Evolutionary conservation across 2,797 vertebrate species (phyloP), one percentile per base, ranked within the genome.

Genomic region (Sebastes aleutianus): DNA sequence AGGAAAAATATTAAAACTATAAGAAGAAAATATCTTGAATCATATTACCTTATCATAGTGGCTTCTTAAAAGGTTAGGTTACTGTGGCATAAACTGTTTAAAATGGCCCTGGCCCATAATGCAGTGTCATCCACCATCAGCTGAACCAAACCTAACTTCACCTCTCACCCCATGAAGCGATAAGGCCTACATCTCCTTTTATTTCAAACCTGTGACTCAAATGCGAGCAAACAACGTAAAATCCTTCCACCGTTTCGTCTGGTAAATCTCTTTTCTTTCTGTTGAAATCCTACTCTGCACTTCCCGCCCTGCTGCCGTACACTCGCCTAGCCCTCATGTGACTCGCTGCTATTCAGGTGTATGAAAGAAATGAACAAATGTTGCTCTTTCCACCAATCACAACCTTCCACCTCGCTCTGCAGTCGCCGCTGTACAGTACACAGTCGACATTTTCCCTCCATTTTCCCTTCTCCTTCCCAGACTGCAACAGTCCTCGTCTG

Each of bases 321-420:
- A 20, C 18, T 50, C 7, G 62, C 75, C 86, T 39, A 22, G 82
- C 73, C 57, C 91, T 90, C 93, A 95, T 91, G 93, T 95, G 93
- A 95, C 91, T 89, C n/a, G 66, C 84, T 83, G 89, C 90, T 92
- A 92, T 95, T 95, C 92, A 94, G 91, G 89, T 93, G 89, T 90
- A 91, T 93, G 88, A 94, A 94, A 93, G 95, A 94, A 93, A 92
- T 89, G 86, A 94, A 95, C 94, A 93, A 95, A 95, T 87, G 85
- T 93, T 85, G 74, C 78, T 58, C 89, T 83, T 87, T 90, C 94
- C 88, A 92, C 96, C 96, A 95, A 95, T 95, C 95, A 96, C 92
- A 89, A 89, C 56, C 92, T 50, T 93, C 93, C 93, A 96, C 93
- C 94, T 96, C 92, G 89, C 89, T 90, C 87, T 89, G 89, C 84